phyloP scores from a whole-genome alignment of 1,140 invertebrate species.

The Magallana angulata region DNA sequence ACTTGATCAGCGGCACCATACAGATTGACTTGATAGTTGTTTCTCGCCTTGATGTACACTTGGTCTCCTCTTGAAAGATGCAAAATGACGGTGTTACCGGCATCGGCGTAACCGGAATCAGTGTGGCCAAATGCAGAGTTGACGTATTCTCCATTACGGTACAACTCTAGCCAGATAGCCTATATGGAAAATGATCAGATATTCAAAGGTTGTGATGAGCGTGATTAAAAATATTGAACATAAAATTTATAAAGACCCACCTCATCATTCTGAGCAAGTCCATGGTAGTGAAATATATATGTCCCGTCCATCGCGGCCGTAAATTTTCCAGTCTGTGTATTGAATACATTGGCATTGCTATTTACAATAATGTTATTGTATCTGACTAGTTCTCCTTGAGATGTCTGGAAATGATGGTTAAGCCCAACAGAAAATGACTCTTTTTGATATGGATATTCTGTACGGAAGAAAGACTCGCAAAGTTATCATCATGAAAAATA shows the following conservation, averaged over 20 bases:
- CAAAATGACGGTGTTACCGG: slow-evolving; percentile 51
- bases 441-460: background rate
- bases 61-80: slow-evolving; percentile 39
- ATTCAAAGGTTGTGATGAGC: too few relatives aligned
- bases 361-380: slow-evolving; percentile 35
- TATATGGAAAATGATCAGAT: background rate
- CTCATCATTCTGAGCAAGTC: slow-evolving; percentile 32
- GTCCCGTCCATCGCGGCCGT: slow-evolving; percentile 26
- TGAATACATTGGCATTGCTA: background rate
- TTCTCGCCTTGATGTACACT: slow-evolving; percentile 36
- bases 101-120: slow-evolving; percentile 40
- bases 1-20: slow-evolving; percentile 46
- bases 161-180: slow-evolving; percentile 52
- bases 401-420: slow-evolving; percentile 26
- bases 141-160: slow-evolving; percentile 51
- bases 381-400: slow-evolving; percentile 35
- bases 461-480: too few relatives aligned
- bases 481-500: too few relatives aligned
- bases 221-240: too few relatives aligned
- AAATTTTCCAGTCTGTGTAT: slow-evolving; percentile 39
- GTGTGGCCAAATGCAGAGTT: slow-evolving; percentile 50
- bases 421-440: slow-evolving; percentile 43
- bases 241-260: background rate
- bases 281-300: slow-evolving; percentile 55
- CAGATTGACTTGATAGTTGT: slow-evolving; percentile 37